phyloP scores from a whole-genome alignment of 2,113 vertebrate genomes.

The Rallus limicola region DNA sequence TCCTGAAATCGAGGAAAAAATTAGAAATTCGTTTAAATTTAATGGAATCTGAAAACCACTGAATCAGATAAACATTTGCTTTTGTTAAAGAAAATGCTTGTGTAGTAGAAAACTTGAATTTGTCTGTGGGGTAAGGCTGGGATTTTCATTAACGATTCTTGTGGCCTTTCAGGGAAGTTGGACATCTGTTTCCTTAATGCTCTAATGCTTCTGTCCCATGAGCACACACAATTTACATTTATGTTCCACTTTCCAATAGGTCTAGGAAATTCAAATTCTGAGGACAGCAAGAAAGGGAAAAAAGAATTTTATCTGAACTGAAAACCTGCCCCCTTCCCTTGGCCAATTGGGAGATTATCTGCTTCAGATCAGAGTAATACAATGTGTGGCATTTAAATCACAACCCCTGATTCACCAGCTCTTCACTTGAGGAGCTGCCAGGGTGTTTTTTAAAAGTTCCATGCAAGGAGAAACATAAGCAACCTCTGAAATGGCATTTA shows the following conservation, averaged over 20 bases:
- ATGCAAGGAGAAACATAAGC: not conserved
- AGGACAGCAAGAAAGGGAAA: not conserved
- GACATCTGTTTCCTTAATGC: not conserved
- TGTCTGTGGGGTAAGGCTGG: not conserved
- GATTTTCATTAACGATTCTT: constrained; percentile 15
- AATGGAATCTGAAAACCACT: not conserved
- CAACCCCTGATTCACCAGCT: not conserved
- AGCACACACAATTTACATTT: not conserved
- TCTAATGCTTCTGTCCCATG: not conserved
- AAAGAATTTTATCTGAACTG: not conserved
- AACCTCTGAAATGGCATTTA: constrained; percentile 6
- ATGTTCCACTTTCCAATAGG: not conserved
- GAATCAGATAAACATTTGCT: not conserved
- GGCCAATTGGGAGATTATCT: not conserved
- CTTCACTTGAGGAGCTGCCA: not conserved
- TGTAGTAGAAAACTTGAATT: not conserved
- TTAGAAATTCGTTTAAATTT: not conserved
- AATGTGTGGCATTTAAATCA: not conserved
- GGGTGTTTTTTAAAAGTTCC: not conserved
- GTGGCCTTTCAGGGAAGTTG: not conserved
- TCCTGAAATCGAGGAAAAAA: not conserved
- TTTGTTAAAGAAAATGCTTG: not conserved
- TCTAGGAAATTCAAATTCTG: not conserved
- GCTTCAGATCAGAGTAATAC: not conserved
- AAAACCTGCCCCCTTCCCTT: not conserved